Evolutionary conservation across 1,140 invertebrate species (phyloP).

Genomic region (Lutraria rhynchaena): DNA sequence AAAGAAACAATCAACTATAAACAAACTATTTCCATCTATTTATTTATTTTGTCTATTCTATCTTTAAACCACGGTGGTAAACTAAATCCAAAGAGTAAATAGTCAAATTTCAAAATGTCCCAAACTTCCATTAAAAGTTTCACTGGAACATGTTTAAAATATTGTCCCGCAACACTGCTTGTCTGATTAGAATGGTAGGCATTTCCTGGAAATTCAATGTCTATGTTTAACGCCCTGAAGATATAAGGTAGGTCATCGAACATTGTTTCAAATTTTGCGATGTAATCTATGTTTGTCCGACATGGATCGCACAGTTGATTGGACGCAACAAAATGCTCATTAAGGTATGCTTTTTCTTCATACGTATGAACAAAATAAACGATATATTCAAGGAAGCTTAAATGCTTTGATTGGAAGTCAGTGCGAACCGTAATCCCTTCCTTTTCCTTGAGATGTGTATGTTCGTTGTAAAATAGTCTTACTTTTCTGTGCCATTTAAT

Average conservation of each 20-base stretch:
- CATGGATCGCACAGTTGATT: conserved; percentile 24
- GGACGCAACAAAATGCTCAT: conserved; percentile 34
- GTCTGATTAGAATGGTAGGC: conserved; percentile 25
- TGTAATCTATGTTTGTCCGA: conserved; percentile 29
- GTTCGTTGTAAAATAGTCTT: not conserved
- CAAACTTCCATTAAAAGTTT: conserved; percentile 3
- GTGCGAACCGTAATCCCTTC: too few species aligned
- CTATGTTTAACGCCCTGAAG: conserved; percentile 11
- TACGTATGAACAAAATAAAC: conserved; percentile 13
- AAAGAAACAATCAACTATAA: too few species aligned
- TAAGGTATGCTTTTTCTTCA: conserved; percentile 2
- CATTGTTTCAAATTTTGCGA: conserved; percentile 37
- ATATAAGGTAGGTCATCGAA: conserved; percentile 22
- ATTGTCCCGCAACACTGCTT: not conserved
- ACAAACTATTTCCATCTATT: too few species aligned
- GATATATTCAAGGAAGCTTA: conserved; percentile 5
- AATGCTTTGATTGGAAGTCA: too few species aligned
- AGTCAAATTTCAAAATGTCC: conserved; percentile 33
- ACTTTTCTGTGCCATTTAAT: not conserved
- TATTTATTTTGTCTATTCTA: too few species aligned
- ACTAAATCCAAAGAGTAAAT: conserved; percentile 21
- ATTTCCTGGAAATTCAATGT: conserved; percentile 21
- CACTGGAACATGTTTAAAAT: conserved; percentile 2
- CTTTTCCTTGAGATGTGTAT: not conserved
- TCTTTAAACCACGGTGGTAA: conserved; percentile 31